Evolutionary conservation across 2,113 vertebrate genomes (phyloP).

Genomic region (Phyllostomus discolor): DNA sequence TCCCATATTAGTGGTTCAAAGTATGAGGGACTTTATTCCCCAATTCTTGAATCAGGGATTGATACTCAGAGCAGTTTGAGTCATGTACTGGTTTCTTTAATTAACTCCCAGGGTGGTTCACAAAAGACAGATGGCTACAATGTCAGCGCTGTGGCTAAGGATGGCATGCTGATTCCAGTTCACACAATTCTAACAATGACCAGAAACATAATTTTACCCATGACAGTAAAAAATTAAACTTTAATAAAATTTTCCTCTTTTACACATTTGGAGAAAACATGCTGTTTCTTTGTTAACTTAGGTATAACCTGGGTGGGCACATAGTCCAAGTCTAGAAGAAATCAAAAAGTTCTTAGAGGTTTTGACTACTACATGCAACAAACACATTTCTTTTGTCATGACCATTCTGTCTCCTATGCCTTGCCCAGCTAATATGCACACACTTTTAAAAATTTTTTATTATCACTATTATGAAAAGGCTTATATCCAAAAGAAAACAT

Average conservation of each 20-base stretch:
- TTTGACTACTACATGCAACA: background rate
- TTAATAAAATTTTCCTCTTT: background rate
- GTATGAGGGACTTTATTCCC: background rate
- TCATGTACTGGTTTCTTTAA: conserved; percentile 71
- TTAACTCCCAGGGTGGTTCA: conserved; percentile 71
- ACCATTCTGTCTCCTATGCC: background rate
- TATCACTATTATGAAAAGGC: background rate
- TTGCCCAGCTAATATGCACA: background rate
- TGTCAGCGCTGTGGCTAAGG: conserved; percentile 2
- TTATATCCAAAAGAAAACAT: background rate
- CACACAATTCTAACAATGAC: background rate
- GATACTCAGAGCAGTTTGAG: background rate
- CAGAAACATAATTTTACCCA: background rate
- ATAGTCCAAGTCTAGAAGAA: background rate
- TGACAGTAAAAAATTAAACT: background rate
- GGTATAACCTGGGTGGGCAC: background rate
- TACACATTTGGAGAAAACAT: background rate
- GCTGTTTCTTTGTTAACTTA: background rate
- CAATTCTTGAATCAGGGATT: conserved; percentile 43
- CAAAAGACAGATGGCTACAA: conserved; percentile 76
- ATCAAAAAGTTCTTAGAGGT: background rate
- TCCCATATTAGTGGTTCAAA: background rate
- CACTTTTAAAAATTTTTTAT: background rate
- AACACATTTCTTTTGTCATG: background rate
- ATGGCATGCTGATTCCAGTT: background rate